These are phyloP conservation scores for Cebidichthys violaceus DNA, from an alignment of 2,113 vertebrate species.

Conservation along the genomic window DNA sequence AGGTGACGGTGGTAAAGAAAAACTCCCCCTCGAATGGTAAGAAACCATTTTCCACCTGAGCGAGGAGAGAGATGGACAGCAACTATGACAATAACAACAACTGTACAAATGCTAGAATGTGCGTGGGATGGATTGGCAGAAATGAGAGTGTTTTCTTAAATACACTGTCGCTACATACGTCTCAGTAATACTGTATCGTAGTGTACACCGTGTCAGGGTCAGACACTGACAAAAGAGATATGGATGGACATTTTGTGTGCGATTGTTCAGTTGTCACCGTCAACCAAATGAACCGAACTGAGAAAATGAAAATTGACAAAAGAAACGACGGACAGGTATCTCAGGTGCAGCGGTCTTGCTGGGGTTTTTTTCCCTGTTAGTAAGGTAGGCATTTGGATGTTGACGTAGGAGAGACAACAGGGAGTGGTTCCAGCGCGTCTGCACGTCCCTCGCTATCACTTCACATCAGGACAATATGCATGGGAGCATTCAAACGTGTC, in stretches of 20 bases:
- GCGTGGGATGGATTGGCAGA: background rate
- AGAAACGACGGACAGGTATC: slow-evolving; percentile 15
- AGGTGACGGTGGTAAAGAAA: background rate
- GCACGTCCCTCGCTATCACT: slow-evolving; percentile 67
- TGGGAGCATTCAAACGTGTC: slow-evolving; percentile 72
- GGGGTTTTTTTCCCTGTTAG: slow-evolving; percentile 44
- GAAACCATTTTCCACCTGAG: background rate
- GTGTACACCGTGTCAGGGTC: slow-evolving; percentile 26
- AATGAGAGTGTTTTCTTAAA: slow-evolving; percentile 48
- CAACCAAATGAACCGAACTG: slow-evolving; percentile 42
- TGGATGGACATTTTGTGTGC: slow-evolving; percentile 14
- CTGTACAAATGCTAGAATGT: background rate
- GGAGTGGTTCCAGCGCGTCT: slow-evolving; percentile 61
- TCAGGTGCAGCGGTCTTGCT: background rate
- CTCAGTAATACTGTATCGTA: slow-evolving; percentile 3
- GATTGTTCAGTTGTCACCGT: slow-evolving; percentile 17
- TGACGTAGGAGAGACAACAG: slow-evolving; percentile 58
- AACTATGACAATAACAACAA: background rate
- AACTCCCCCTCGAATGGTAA: background rate
- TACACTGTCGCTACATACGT: background rate
- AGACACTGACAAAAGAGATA: slow-evolving; percentile 24
- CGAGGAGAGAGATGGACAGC: background rate
- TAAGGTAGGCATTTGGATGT: slow-evolving; percentile 55
- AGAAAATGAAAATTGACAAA: slow-evolving; percentile 41
- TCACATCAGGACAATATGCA: slow-evolving; percentile 73